phyloP scores from a whole-genome alignment of 2,888 invertebrate species.

The Escarpia spicata region DNA sequence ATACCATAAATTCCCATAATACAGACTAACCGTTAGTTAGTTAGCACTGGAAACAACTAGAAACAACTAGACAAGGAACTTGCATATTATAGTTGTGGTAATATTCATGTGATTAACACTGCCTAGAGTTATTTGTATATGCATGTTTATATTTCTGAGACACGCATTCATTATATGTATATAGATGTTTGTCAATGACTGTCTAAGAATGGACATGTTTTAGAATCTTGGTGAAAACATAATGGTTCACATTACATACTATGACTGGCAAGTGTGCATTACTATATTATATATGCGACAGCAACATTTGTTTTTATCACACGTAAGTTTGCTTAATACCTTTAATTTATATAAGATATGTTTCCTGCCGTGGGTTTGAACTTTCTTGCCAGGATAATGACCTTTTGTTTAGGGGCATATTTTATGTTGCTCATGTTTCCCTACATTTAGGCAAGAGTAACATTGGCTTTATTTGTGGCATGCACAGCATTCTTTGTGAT shows the following conservation, averaged over 20 bases:
- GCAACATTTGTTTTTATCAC: neutral
- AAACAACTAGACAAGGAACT: neutral
- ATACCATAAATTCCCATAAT: neutral
- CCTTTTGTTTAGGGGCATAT: neutral
- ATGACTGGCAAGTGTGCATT: neutral
- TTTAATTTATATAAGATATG: neutral
- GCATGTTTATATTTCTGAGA: neutral
- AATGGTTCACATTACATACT: neutral
- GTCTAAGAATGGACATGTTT: neutral
- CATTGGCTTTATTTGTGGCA: neutral
- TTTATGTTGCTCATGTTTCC: neutral
- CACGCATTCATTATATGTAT: neutral
- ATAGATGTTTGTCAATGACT: constrained; percentile 1
- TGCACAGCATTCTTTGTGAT: neutral
- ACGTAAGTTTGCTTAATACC: neutral
- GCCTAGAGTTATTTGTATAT: neutral
- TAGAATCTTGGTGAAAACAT: neutral
- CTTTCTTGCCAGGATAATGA: neutral
- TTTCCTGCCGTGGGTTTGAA: neutral
- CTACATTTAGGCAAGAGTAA: neutral
- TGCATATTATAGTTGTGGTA: neutral
- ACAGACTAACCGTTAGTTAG: no score
- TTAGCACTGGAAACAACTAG: no score
- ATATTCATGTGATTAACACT: neutral
- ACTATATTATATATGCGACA: neutral